Percentiles rank a stretch among this genome's conserved stretches.
phyloP scores from a whole-genome alignment of 2,888 invertebrate species.

The Drepana falcataria region DNA sequence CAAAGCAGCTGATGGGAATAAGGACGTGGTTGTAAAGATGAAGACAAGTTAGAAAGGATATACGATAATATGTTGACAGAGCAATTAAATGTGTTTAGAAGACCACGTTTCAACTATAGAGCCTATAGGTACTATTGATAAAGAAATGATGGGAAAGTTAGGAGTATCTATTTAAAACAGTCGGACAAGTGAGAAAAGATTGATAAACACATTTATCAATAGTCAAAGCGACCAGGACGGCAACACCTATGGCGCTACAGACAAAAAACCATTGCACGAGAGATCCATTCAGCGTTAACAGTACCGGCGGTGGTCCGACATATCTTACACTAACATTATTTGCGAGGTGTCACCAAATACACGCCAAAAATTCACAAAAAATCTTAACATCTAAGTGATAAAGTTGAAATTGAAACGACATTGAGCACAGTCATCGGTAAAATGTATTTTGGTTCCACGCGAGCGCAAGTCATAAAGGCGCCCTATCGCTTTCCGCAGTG shows the following conservation, averaged over 20 bases:
- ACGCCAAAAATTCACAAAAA: conserved; percentile 3
- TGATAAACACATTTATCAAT: too few species aligned
- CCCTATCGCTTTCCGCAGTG: conserved; percentile 63
- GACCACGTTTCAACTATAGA: too few species aligned
- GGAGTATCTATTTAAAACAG: background rate
- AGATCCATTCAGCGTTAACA: conserved; percentile 29
- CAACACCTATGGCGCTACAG: background rate
- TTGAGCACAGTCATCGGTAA: conserved; percentile 9
- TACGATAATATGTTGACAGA: too few species aligned
- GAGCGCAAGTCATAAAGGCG: conserved; percentile 49
- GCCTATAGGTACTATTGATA: too few species aligned
- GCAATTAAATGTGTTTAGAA: too few species aligned
- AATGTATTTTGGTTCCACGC: conserved; percentile 17
- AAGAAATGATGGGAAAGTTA: too few species aligned
- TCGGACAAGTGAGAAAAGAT: too few species aligned
- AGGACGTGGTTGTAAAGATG: too few species aligned
- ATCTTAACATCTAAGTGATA: conserved; percentile 9
- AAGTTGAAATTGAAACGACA: conserved; percentile 13
- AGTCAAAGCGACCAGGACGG: background rate
- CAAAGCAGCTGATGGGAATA: too few species aligned
- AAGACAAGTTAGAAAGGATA: too few species aligned
- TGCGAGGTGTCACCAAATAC: conserved; percentile 49
- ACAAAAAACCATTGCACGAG: background rate
- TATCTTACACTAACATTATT: conserved; percentile 40
- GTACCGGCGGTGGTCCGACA: conserved; percentile 41